These are phyloP conservation scores for Pseudoatta argentina DNA, from an alignment of 1,140 invertebrate genomes.

Conservation along the genomic window DNA sequence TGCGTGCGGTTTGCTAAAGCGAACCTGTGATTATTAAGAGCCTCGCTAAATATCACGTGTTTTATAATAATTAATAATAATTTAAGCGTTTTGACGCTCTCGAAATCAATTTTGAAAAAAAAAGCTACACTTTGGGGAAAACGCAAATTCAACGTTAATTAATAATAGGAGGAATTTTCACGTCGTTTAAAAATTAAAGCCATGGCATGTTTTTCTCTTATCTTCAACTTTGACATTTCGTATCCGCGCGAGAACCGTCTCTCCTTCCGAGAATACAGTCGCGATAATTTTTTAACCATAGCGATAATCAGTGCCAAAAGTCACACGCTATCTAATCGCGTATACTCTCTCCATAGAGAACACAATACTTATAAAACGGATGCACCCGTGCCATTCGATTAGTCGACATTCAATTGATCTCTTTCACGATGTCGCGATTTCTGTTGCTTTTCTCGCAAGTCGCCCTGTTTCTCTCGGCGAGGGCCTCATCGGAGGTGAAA, in stretches of 20 bases:
- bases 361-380: constrained; percentile 14
- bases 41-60: not conserved
- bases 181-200: not conserved
- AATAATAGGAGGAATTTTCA: not conserved
- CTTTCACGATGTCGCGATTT: constrained; percentile 27
- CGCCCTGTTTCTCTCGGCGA: not conserved
- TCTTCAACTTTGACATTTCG: constrained; percentile 30
- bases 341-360: too few species aligned
- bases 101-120: not conserved
- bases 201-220: not conserved
- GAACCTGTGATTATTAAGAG: not conserved
- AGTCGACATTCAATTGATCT: not conserved
- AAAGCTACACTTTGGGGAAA: not conserved
- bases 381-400: not conserved
- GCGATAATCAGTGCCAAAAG: constrained; percentile 58
- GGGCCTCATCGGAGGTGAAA: not conserved
- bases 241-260: not conserved
- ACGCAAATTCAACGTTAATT: not conserved
- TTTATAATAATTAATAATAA: constrained; percentile 45
- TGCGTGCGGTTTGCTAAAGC: constrained; percentile 26
- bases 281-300: not conserved
- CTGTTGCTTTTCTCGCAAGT: not conserved
- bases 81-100: not conserved
- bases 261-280: constrained; percentile 2
- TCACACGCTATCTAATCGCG: constrained; percentile 25